A percentile compares a stretch with the other conserved stretches of the same genome.
Evolutionary conservation across 2,113 vertebrate species (phyloP).

Genomic region (Bufo gargarizans): DNA sequence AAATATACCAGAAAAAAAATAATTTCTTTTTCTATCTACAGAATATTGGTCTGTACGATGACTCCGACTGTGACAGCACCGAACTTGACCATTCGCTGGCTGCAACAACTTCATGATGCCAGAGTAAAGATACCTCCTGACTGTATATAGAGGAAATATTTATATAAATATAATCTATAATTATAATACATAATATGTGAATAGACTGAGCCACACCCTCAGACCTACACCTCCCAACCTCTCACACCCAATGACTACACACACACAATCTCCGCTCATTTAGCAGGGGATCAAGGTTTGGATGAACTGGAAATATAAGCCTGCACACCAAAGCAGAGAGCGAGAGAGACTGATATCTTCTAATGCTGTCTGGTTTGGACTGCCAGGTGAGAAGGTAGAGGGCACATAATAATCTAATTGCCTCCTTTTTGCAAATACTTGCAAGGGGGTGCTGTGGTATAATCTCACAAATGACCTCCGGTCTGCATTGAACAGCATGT

Average conservation of each 20-base stretch:
- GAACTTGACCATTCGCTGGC: slow-evolving; percentile 86
- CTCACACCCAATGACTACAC: slow-evolving; percentile 26
- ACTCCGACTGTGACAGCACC: slow-evolving; percentile 91
- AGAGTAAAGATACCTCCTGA: slow-evolving; percentile 50
- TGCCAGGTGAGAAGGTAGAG: slow-evolving; percentile 37
- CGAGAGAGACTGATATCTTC: not conserved
- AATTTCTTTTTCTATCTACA: slow-evolving; percentile 56
- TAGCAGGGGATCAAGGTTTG: slow-evolving; percentile 47
- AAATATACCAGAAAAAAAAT: not conserved
- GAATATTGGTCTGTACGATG: slow-evolving; percentile 78
- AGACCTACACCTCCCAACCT: slow-evolving; percentile 10
- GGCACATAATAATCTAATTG: slow-evolving; percentile 23
- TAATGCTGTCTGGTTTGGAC: not conserved
- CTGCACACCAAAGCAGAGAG: slow-evolving; percentile 23
- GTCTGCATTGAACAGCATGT: not conserved
- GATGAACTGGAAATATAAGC: slow-evolving; percentile 43
- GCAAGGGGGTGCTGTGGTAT: slow-evolving; percentile 19
- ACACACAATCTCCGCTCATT: slow-evolving; percentile 33
- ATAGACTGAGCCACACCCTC: slow-evolving; percentile 55
- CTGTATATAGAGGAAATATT: slow-evolving; percentile 58
- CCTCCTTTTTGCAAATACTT: slow-evolving; percentile 32
- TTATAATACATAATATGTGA: slow-evolving; percentile 59
- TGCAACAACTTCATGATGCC: slow-evolving; percentile 62
- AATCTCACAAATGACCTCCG: slow-evolving; percentile 45
- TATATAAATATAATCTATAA: slow-evolving; percentile 60